Conservation (phyloP, 2,113 vertebrate species). For the Penelope pileata region DNA sequence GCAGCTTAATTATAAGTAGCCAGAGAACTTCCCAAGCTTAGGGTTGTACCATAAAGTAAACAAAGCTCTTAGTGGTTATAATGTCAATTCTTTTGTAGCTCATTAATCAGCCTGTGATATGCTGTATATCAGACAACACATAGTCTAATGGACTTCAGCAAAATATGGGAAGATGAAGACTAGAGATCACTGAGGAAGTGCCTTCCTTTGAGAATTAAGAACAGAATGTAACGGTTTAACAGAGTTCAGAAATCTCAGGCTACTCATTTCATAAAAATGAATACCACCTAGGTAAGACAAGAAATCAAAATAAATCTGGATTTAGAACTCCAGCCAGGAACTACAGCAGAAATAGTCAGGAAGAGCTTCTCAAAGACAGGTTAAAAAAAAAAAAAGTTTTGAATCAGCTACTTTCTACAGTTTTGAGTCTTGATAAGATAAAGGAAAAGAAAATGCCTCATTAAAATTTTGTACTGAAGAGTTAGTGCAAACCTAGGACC, state of each 20-base stretch:
- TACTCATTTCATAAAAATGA: not conserved
- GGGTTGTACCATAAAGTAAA: not conserved
- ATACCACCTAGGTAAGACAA: not conserved
- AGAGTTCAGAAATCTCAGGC: not conserved
- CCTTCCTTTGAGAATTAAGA: not conserved
- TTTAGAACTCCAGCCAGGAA: not conserved
- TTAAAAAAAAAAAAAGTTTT: too few species aligned
- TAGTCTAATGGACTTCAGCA: not conserved
- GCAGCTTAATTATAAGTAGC: slow-evolving; percentile 11
- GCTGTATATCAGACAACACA: not conserved
- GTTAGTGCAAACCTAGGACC: not conserved
- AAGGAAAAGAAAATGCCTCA: not conserved
- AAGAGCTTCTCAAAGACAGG: not conserved
- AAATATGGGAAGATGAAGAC: not conserved
- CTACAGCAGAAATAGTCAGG: not conserved
- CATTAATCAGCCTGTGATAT: not conserved
- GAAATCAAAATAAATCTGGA: not conserved
- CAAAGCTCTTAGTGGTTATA: not conserved
- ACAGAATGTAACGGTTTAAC: not conserved
- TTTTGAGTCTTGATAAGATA: accelerated
- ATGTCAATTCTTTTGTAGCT: not conserved
- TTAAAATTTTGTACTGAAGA: not conserved
- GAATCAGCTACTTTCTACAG: too few species aligned
- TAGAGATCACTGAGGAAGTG: accelerated
- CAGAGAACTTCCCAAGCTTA: not conserved